Percentiles rank a stretch among this genome's conserved stretches.
Evolutionary conservation across 2,888 invertebrate genomes (phyloP).

Genomic region (Heliconius sara): DNA sequence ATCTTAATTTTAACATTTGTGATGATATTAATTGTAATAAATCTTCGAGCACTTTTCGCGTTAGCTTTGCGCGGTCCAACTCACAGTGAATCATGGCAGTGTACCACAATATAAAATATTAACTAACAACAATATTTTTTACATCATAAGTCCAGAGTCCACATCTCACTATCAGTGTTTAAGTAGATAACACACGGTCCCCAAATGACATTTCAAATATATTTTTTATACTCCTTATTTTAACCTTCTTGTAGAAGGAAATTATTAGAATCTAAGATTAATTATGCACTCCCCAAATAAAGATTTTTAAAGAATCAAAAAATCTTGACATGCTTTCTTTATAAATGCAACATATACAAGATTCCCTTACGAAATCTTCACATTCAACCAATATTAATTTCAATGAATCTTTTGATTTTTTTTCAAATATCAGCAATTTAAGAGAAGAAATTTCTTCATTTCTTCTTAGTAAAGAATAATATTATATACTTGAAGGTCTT

Average conservation of each 20-base stretch:
- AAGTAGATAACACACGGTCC: slow-evolving; percentile 25
- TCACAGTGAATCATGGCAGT: slow-evolving; percentile 2
- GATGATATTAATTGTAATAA: slow-evolving; percentile 35
- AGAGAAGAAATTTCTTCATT: too few species aligned
- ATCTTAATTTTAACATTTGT: slow-evolving; percentile 22
- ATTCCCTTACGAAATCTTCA: not conserved
- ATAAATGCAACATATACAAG: slow-evolving; percentile 24
- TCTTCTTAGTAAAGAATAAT: too few species aligned
- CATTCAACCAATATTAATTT: slow-evolving; percentile 16
- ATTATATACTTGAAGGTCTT: too few species aligned
- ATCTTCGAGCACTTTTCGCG: not conserved
- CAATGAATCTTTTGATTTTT: not conserved
- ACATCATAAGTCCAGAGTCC: slow-evolving; percentile 3
- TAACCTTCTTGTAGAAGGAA: not conserved
- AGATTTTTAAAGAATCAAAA: not conserved
- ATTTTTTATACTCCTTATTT: not conserved
- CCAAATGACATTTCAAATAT: not conserved
- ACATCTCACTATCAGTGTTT: slow-evolving; percentile 9
- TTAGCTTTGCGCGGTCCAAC: not conserved
- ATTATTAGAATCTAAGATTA: not conserved
- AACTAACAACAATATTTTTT: slow-evolving; percentile 19
- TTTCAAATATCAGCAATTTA: too few species aligned
- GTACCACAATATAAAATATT: slow-evolving; percentile 24
- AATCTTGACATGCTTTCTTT: not conserved
- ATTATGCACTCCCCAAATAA: not conserved